A percentile compares a stretch with the other conserved stretches of the same genome.
Evolutionary conservation across 2,888 invertebrate genomes (phyloP).

Genomic region (Drosophila phalerata): DNA sequence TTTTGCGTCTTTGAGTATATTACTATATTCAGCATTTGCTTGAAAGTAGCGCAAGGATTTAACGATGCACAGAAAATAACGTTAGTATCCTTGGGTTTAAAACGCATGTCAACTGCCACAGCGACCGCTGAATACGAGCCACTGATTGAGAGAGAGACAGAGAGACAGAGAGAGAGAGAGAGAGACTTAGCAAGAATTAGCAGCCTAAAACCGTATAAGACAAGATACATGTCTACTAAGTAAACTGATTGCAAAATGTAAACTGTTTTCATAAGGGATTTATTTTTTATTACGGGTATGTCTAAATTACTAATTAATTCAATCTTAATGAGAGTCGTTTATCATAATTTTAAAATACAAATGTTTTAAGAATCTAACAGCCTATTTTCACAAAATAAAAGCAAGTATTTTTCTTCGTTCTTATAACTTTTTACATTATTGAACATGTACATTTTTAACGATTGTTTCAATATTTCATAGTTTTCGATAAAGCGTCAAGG

Average conservation of each 20-base stretch:
- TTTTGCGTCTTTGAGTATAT: conserved; percentile 61
- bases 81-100: conserved; percentile 60
- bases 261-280: conserved; percentile 23
- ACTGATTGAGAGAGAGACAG: background rate
- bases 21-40: conserved; percentile 70
- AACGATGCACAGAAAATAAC: conserved; percentile 61
- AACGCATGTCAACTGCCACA: conserved; percentile 49
- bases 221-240: background rate
- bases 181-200: conserved; percentile 8
- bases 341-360: too few species aligned
- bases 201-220: background rate
- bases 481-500: too few species aligned
- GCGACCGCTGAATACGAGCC: background rate
- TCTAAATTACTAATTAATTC: too few species aligned
- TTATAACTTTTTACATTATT: too few species aligned
- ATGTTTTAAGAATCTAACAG: too few species aligned
- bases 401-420: too few species aligned
- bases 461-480: too few species aligned
- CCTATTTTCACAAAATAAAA: too few species aligned
- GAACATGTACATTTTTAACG: too few species aligned
- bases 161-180: too few species aligned
- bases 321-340: too few species aligned
- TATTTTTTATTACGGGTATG: background rate
- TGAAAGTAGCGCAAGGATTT: conserved; percentile 76
- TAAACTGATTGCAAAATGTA: conserved; percentile 10